phyloP scores from a whole-genome alignment of 2,797 vertebrate genomes.

The Aythya fuligula region DNA sequence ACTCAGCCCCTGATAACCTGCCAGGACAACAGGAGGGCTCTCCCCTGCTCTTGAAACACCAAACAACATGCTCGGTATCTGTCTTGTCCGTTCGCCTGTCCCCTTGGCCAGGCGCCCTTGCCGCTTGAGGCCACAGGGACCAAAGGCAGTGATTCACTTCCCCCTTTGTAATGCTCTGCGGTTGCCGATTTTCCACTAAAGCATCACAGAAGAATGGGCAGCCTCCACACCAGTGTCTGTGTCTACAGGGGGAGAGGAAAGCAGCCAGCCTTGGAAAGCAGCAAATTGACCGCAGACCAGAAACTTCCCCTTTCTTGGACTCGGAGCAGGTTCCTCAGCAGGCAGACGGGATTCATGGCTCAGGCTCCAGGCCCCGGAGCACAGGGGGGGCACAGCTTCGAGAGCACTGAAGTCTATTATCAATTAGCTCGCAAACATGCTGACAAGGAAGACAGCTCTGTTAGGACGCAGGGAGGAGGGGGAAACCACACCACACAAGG shows the following conservation, averaged over 20 bases:
- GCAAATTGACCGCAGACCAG: constrained; percentile 57
- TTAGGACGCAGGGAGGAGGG: neutral
- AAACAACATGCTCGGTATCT: constrained; percentile 19
- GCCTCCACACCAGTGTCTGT: constrained; percentile 38
- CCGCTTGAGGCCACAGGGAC: constrained; percentile 40
- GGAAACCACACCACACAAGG: constrained; percentile 32
- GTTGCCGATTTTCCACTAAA: constrained; percentile 72
- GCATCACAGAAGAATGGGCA: constrained; percentile 62
- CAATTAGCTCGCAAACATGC: constrained; percentile 46
- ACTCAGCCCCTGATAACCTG: constrained; percentile 47
- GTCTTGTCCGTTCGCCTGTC: constrained; percentile 16
- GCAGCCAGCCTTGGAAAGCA: constrained; percentile 62
- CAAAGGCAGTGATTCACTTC: constrained; percentile 70
- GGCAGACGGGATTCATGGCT: constrained; percentile 45
- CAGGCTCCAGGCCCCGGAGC: neutral
- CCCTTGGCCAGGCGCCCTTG: constrained; percentile 41
- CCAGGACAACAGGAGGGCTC: constrained; percentile 30
- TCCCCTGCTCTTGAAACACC: constrained; percentile 8
- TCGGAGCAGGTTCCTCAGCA: constrained; percentile 46
- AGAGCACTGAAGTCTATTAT: constrained; percentile 35
- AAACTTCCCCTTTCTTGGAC: constrained; percentile 56
- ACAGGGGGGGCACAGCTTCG: constrained; percentile 23
- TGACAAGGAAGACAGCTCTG: constrained; percentile 50
- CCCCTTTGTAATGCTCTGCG: constrained; percentile 58
- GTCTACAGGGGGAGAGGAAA: constrained; percentile 39